Evolutionary conservation across 2,113 vertebrate genomes (phyloP).

Genomic region (Gallinago undulata): DNA sequence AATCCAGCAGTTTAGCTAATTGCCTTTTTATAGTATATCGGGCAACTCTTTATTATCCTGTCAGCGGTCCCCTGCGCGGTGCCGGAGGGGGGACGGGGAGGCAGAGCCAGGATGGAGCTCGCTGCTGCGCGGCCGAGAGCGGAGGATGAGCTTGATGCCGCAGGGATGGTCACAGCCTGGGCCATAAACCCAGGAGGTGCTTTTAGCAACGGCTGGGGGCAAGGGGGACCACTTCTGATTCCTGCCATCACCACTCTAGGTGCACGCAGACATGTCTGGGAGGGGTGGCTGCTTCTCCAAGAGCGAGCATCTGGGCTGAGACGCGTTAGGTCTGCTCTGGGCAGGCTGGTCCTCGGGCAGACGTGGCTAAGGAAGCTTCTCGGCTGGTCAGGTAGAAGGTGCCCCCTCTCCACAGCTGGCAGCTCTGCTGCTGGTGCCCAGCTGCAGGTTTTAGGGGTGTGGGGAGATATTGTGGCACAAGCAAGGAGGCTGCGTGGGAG

Average conservation of each 20-base stretch:
- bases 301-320: rapidly evolving
- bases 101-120: not conserved
- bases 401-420: not conserved
- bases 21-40: constrained; percentile 80
- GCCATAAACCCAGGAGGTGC: not conserved
- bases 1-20: constrained; percentile 80
- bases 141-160: not conserved
- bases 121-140: not conserved
- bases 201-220: not conserved
- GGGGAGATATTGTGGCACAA: not conserved
- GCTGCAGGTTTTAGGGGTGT: not conserved
- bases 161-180: not conserved
- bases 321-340: rapidly evolving
- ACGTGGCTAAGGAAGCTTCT: rapidly evolving
- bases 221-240: not conserved
- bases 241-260: not conserved
- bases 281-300: not conserved
- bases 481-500: not conserved
- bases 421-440: not conserved
- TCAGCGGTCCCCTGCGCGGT: constrained; percentile 67
- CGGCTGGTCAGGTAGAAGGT: not conserved
- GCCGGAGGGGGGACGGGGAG: not conserved
- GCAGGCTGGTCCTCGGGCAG: not conserved
- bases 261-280: rapidly evolving
- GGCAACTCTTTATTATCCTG: constrained; percentile 81